These are phyloP conservation scores for Eupsilia transversa DNA, from an alignment of 2,888 invertebrate species.

Conservation along the genomic window DNA sequence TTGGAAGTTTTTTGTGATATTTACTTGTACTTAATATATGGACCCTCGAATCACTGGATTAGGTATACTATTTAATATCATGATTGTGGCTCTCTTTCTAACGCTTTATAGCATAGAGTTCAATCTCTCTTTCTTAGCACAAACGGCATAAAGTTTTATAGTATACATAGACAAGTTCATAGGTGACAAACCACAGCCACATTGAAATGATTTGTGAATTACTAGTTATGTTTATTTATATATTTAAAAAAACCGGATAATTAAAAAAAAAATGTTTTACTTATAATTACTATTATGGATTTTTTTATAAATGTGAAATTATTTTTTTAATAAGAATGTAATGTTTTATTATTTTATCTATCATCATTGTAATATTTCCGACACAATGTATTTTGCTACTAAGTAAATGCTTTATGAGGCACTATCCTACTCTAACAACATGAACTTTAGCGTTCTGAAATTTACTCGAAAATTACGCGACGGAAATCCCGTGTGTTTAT, in stretches of 20 bases:
- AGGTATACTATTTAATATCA: background rate
- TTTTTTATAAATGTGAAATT: background rate
- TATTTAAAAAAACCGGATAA: background rate
- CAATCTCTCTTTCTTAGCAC: background rate
- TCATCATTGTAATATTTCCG: background rate
- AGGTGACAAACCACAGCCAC: background rate
- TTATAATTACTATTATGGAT: background rate
- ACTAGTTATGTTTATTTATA: background rate
- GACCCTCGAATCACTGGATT: background rate
- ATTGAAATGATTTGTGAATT: background rate
- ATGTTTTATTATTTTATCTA: background rate
- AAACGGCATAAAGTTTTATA: background rate
- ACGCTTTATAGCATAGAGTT: background rate
- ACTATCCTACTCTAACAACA: background rate
- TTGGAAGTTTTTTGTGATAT: slow-evolving; percentile 1
- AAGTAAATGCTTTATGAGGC: background rate
- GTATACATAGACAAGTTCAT: background rate
- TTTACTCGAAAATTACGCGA: background rate
- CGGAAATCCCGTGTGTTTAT: background rate
- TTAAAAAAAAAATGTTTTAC: background rate
- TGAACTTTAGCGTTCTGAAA: background rate
- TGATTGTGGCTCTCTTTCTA: background rate
- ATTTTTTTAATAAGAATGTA: background rate
- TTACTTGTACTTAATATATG: slow-evolving; percentile 8
- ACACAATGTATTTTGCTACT: background rate